Evolutionary conservation across 1,140 invertebrate species (phyloP), one percentile per base, ranked within the genome.

Genomic region (Zaprionus davidi): DNA sequence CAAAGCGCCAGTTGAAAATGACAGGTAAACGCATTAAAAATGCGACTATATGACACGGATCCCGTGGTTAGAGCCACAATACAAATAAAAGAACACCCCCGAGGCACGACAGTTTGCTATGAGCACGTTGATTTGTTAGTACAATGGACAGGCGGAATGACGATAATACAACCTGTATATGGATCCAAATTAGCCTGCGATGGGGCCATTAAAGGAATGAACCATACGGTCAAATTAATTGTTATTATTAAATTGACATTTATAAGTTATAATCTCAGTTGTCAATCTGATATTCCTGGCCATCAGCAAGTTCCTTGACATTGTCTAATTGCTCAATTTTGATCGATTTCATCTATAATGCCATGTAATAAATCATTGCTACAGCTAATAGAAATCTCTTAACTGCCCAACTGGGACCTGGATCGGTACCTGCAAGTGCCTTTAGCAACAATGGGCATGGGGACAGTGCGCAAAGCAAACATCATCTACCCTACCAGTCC

Each of bases 301-400:
- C 46, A 34, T 51, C 20, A 15, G 51, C 22, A 55, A 31, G 53
- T 28, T 28, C 24, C 22, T 65, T 65, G 31, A 65, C 34, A 65
- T 31, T 51, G 34, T 22, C 26, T 51, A 38, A 53, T 44, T 67
- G 28, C 24, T 41, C 22, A 26, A 36, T 22, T 12, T 17, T 17
- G 55, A 34, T 34, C 31, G 9, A 34, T 34, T 28, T 7, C 26
- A 24, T 36, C 15, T 67, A 6, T 44, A 44, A 44, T 44, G 41
- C 1, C 3, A 17, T 51, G n/a, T 44, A 53, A 34, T 26, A 46
- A 65, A 57, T 57, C 55, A 64, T 20, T 28, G 58, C 74, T 82
- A 12, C 81, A 90, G 85, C 76, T 55, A 85, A 90, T 79, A 72
- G 79, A 13, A 85, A 70, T 58, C 76, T 87, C 5, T 67, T 83